Evolutionary conservation across 1,140 invertebrate species (phyloP).

Genomic region (Neodiprion fabricii): DNA sequence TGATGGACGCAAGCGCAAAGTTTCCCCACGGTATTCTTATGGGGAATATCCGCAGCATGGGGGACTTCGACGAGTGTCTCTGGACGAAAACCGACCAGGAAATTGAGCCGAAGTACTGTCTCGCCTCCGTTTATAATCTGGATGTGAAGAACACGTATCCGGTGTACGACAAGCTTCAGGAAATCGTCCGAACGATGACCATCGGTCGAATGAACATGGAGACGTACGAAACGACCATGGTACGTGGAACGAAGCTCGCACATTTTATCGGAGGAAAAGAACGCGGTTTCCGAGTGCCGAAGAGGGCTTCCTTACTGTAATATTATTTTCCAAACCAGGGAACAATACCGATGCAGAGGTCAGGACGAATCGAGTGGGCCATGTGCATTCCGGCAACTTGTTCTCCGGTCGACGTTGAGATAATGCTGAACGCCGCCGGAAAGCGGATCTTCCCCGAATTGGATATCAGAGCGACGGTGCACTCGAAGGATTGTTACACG

Average conservation of each 20-base stretch:
- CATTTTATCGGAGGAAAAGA: too few species aligned
- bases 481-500: conserved; percentile 9
- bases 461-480: neutral
- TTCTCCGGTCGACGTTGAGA: conserved; percentile 2
- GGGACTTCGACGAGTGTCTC: conserved; percentile 12
- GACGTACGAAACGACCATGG: neutral
- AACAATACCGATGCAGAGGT: neutral
- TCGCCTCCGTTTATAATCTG: neutral
- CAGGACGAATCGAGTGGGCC: conserved; percentile 9
- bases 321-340: neutral
- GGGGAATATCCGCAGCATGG: conserved; percentile 13
- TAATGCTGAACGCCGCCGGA: neutral
- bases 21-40: conserved; percentile 2
- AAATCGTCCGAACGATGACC: neutral
- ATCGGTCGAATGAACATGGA: neutral
- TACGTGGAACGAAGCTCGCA: neutral
- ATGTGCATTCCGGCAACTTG: conserved; percentile 11
- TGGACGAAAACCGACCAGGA: neutral
- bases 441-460: neutral
- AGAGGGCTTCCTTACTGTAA: too few species aligned
- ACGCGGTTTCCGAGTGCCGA: too few species aligned
- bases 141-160: neutral
- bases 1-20: conserved; percentile 15
- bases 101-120: conserved; percentile 8
- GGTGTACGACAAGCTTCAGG: neutral